These are phyloP conservation scores for Leptinotarsa rubiginosa DNA, from an alignment of 2,888 invertebrate genomes.

Conservation along the genomic window DNA sequence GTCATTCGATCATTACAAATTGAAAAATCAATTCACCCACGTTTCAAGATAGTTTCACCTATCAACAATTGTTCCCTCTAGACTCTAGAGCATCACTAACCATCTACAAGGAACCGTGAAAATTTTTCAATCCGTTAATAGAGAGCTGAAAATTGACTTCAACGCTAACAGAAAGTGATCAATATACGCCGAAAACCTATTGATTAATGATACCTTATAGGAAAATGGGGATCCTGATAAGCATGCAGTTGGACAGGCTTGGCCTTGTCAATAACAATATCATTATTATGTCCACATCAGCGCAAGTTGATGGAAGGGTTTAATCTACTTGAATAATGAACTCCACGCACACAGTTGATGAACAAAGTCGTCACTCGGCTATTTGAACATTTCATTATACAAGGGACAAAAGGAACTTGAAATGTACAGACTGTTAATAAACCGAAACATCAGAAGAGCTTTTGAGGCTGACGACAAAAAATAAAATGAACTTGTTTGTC, in stretches of 20 bases:
- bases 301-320: conserved; percentile 7
- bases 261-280: conserved; percentile 5
- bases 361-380: neutral
- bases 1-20: neutral
- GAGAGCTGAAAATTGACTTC: neutral
- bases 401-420: neutral
- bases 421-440: neutral
- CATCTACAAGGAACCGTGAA: neutral
- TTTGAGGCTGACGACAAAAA: too few species aligned
- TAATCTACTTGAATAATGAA: conserved; percentile 10
- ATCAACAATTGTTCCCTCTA: too few species aligned
- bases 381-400: neutral
- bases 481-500: too few species aligned
- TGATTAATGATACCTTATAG: conserved; percentile 3
- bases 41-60: too few species aligned
- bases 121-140: neutral
- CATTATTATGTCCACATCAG: conserved; percentile 1
- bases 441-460: neutral
- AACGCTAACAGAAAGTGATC: neutral
- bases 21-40: too few species aligned
- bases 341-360: neutral
- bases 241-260: neutral
- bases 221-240: neutral
- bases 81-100: too few species aligned
- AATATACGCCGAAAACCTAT: neutral